Evolutionary conservation across 2,113 vertebrate species (phyloP), one percentile per base, ranked within the genome.

Genomic region (Theristicus caerulescens): DNA sequence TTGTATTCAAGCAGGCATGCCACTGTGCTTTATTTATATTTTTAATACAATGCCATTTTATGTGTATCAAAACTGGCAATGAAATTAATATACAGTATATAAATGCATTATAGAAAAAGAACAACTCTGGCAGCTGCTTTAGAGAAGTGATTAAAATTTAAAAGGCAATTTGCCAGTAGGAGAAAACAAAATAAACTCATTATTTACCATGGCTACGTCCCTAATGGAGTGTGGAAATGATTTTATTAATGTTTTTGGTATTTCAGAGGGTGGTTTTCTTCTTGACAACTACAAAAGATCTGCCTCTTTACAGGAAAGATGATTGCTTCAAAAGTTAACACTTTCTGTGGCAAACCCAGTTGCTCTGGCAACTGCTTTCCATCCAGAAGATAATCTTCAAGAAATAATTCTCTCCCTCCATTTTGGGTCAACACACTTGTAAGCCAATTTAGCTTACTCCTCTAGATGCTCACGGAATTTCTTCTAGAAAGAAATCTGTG

Each of bases 161-260:
- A 96, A 96, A 96, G 94, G 85, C 93, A 84, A 82, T 92, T 93
- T 94, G 83, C 85, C 96, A 97, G 71, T 49, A 62, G 86, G 55
- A 95, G 81, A 85, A 97, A 97, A 91, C 91, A 97, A 91, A 96
- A 90, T 93, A 93, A 97, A 96, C 91, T 93, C 90, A 96, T 97
- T 94, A 96, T 96, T 96, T 97, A 88, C 94, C 91, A 96, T 96
- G 86, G 67, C 81, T 96, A 91, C 90, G 78, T 86, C 91, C 57
- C 69, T 96, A 96, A 94, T 94, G 80, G 92, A 94, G 88, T 82
- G 72, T 96, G 91, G 76, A 96, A 95, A 96, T 95, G 72, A 93
- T 92, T 97, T 94, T 93, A 95, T 95, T 94, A 95, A 94, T 77
- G 70, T 31, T 95, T 96, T 82, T 93, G 29, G 31, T 95, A 74